Percentiles rank a stretch among this genome's conserved stretches.
These are phyloP conservation scores for Leptinotarsa texana DNA, from an alignment of 1,140 invertebrate species.

Conservation along the genomic window DNA sequence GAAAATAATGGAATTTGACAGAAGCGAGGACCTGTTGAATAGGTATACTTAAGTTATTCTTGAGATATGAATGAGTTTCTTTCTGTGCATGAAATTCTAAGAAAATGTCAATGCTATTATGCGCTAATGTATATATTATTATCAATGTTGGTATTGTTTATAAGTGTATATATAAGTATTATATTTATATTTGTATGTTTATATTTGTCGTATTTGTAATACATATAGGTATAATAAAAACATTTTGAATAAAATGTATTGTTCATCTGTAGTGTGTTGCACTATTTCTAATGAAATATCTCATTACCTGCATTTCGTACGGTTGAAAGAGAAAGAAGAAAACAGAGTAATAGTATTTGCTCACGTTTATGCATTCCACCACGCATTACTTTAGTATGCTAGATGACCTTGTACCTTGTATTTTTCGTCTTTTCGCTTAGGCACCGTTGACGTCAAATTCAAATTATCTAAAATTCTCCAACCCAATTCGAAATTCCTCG, in stretches of 20 bases:
- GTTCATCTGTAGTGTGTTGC: not conserved
- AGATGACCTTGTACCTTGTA: too few relatives aligned
- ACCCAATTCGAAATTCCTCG: too few relatives aligned
- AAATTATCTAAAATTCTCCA: too few relatives aligned
- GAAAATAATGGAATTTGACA: too few relatives aligned
- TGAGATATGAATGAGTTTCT: too few relatives aligned
- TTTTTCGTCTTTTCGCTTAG: too few relatives aligned
- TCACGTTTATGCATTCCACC: too few relatives aligned
- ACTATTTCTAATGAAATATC: not conserved
- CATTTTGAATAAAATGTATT: not conserved
- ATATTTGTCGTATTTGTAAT: constrained; percentile 47
- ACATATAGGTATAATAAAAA: not conserved
- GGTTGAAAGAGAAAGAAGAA: not conserved
- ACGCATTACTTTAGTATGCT: too few relatives aligned
- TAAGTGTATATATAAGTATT: constrained; percentile 44
- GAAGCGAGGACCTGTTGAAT: too few relatives aligned
- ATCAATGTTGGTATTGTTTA: constrained; percentile 48
- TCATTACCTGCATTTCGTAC: not conserved
- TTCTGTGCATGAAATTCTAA: not conserved
- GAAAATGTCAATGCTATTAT: not conserved
- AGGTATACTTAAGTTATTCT: too few relatives aligned
- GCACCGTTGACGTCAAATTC: too few relatives aligned
- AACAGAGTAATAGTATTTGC: not conserved
- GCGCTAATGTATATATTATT: constrained; percentile 9
- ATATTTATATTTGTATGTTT: constrained; percentile 52